phyloP scores from a whole-genome alignment of 1,140 invertebrate genomes.

The Drosophila elegans region DNA sequence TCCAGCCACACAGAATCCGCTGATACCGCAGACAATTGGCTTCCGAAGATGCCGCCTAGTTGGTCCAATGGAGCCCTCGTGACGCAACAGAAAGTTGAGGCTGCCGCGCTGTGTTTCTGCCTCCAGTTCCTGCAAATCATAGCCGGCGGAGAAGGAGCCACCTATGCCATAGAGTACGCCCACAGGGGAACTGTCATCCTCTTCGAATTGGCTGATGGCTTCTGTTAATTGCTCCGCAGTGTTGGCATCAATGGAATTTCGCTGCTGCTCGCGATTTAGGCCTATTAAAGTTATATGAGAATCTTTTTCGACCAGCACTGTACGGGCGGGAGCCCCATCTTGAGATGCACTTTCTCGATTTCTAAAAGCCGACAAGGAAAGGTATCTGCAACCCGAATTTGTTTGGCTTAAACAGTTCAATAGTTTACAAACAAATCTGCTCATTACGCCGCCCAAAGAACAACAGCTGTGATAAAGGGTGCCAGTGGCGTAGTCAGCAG shows the following conservation, averaged over 20 bases:
- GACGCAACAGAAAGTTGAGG: conserved; percentile 65
- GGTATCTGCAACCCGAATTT: conserved; percentile 10
- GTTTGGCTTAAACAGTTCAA: conserved; percentile 10
- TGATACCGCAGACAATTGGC: conserved; percentile 93
- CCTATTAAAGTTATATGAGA: conserved; percentile 90
- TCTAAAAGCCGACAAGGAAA: conserved; percentile 18
- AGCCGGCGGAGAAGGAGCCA: conserved; percentile 95
- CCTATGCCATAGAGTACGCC: conserved; percentile 94
- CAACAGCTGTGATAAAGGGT: background rate
- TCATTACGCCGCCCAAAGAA: conserved; percentile 39
- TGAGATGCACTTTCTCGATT: conserved; percentile 4
- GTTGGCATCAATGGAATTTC: conserved; percentile 91
- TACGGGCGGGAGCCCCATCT: conserved; percentile 2
- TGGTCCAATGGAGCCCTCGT: conserved; percentile 85
- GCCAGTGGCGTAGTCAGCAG: background rate
- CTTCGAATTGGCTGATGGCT: conserved; percentile 92
- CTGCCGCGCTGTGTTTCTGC: conserved; percentile 62
- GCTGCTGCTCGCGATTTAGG: conserved; percentile 92
- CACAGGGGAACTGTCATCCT: conserved; percentile 88
- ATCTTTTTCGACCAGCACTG: conserved; percentile 84
- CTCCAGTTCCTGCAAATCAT: conserved; percentile 90
- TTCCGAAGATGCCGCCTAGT: conserved; percentile 89
- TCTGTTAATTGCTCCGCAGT: conserved; percentile 89
- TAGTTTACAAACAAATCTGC: conserved; percentile 51
- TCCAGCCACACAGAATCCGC: conserved; percentile 94